Base-by-base conservation (phyloP, 1,140 invertebrate species). In the Trachymyrmex cornetzi region DNA sequence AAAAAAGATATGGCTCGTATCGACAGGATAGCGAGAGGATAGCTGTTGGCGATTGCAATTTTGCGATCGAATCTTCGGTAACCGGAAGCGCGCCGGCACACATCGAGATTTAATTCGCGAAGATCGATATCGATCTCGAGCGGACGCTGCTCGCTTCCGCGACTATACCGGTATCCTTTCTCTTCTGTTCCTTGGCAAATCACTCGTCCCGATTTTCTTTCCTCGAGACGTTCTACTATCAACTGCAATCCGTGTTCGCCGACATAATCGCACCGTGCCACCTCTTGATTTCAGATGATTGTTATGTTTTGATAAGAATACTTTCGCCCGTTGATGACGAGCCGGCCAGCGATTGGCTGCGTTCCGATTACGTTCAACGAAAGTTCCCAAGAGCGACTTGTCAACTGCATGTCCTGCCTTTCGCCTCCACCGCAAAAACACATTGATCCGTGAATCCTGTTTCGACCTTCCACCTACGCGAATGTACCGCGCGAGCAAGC, bases 341-440 rank as follows among this genome's bases (percentile, higher is more conserved):
- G 59, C 27, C 85, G 55, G 11, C 27, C 72, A 27, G 59, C 82
- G 85, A 90, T 86, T 92, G 91, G 89, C 87, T 71, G 30, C 87
- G 87, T 89, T 91, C 91, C 91, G 90, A 92, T 92, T 91, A 90
- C 85, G 81, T 79, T 85, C 77, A 89, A 92, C 88, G 92, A 92
- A 91, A 92, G 91, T 88, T 88, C 72, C 77, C 86, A 38, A 55
- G 87, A 87, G 84, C 72, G 87, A 92, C 92, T 92, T 91, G 80
- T 85, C 72, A 69, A 66, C 55, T 67, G 75, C 30, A 14, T 30
- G 48, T 63, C 77, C 63, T 85, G 57, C 84, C 79, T 86, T 77
- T 79, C 50, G 86, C 81, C 24, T 77, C 55, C 30, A 22, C 19
- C 61, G 75, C 85, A 86, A 61, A 89, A 92, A 91, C 22, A 91